Base-by-base conservation (phyloP, 2,797 vertebrate genomes). In the Remorina albescens region DNA sequence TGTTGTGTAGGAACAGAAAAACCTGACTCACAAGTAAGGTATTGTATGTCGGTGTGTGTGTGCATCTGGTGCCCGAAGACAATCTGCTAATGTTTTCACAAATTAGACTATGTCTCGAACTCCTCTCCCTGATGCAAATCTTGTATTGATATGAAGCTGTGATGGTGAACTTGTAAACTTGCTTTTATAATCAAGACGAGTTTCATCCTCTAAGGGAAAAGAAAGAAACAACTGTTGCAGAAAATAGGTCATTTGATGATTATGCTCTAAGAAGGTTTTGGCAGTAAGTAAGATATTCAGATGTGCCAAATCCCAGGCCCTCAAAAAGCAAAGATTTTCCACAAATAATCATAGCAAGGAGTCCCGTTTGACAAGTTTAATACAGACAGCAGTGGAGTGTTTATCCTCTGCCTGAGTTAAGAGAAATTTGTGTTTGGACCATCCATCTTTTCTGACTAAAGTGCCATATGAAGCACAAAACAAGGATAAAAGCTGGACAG, bases 231-330 rank as follows among this genome's bases (percentile, higher is more conserved):
- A 41, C 16, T 65, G 50, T 73, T 76, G 41, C 42, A 50, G 30
- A 81, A 83, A 84, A 71, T 60, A 68, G 67, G 78, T 76, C 56
- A 65, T 80, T 80, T 78, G 65, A 82, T 67, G 62, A 87, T 83
- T 70, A 78, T 71, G 72, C 67, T n/a, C 5, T 73, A 49, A 73
- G 64, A 55, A 47, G 69, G 62, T 80, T 76, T 50, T 56, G 67
- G 42, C 49, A 58, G 58, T 28, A 57, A 79, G 44, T 49, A 74
- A 50, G 41, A 66, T 49, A 32, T 69, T 37, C 57, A 80, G 83
- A 78, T 70, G 51, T 23, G 25, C 59, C 2, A 70, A 67, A 63
- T 69, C 44, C 42, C 9, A 46, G 3, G 8, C 57, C 57, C 37
- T 62, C 59, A 8, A 28, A 67, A 23, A 55, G 39, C 34, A 21